phyloP scores from a whole-genome alignment of 1,140 invertebrate genomes.

The Melanaphis sacchari region DNA sequence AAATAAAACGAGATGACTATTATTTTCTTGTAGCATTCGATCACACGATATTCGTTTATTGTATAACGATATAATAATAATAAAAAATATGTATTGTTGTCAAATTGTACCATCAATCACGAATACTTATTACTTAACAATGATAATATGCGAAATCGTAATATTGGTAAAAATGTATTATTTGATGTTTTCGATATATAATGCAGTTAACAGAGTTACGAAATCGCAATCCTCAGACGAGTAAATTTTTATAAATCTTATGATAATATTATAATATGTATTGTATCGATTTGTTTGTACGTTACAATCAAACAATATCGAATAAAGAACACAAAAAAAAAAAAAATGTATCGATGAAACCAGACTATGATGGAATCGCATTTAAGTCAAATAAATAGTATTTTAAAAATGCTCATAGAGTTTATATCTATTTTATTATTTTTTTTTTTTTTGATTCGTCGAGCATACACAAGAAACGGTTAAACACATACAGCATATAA shows the following conservation, averaged over 20 bases:
- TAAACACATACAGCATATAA: background rate
- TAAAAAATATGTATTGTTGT: background rate
- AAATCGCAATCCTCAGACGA: background rate
- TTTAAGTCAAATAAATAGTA: background rate
- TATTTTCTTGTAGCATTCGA: background rate
- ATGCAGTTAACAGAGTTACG: background rate
- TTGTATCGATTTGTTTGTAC: background rate
- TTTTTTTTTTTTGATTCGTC: background rate
- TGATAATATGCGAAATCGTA: no score
- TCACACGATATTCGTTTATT: background rate
- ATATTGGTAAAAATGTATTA: background rate
- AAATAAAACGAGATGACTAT: background rate
- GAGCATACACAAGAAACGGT: background rate
- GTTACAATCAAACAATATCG: background rate
- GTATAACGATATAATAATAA: no score
- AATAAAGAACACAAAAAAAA: background rate
- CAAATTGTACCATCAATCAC: background rate
- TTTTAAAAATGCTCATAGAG: no score
- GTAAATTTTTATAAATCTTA: background rate
- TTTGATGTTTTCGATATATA: background rate
- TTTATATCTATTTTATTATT: no score
- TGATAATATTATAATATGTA: background rate
- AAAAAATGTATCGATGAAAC: background rate
- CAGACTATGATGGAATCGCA: background rate
- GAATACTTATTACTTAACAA: background rate